A percentile compares a stretch with the other conserved stretches of the same genome.
Conservation (phyloP, 2,113 vertebrate genomes). For the Chionomys nivalis region DNA sequence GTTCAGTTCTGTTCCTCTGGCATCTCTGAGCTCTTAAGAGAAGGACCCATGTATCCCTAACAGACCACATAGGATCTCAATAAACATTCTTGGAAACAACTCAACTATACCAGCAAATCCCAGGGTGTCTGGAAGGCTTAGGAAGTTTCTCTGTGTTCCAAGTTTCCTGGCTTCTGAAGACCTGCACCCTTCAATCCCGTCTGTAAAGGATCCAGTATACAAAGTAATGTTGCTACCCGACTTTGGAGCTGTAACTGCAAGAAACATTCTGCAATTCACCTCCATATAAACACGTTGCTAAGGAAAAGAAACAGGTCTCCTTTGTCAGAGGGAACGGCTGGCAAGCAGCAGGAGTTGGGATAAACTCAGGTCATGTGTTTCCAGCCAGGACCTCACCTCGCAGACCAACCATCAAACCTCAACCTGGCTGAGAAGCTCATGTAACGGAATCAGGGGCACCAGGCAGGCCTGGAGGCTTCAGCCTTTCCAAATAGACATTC, state of each 20-base stretch:
- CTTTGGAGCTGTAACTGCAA: neutral
- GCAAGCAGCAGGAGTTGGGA: constrained; percentile 11
- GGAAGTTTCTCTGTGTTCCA: neutral
- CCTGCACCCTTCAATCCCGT: neutral
- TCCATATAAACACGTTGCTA: neutral
- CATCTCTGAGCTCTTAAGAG: neutral
- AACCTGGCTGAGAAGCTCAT: neutral
- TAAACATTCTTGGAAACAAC: constrained; percentile 11
- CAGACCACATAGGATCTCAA: neutral
- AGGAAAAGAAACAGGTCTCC: constrained; percentile 48
- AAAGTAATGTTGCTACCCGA: neutral
- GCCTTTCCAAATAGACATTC: constrained; percentile 54
- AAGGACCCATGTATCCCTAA: neutral
- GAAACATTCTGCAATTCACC: constrained; percentile 37
- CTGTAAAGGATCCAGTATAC: constrained; percentile 1
- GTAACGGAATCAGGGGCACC: neutral
- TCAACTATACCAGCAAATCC: neutral
- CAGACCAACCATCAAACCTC: neutral
- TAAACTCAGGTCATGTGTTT: neutral
- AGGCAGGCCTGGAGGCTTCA: neutral
- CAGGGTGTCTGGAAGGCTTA: neutral
- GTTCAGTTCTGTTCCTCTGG: neutral
- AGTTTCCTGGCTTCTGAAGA: constrained; percentile 45
- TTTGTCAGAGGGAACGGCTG: constrained; percentile 41
- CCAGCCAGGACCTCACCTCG: constrained; percentile 19